Evolutionary conservation across 2,888 invertebrate species (phyloP).

Genomic region (Drosophila algonquin): DNA sequence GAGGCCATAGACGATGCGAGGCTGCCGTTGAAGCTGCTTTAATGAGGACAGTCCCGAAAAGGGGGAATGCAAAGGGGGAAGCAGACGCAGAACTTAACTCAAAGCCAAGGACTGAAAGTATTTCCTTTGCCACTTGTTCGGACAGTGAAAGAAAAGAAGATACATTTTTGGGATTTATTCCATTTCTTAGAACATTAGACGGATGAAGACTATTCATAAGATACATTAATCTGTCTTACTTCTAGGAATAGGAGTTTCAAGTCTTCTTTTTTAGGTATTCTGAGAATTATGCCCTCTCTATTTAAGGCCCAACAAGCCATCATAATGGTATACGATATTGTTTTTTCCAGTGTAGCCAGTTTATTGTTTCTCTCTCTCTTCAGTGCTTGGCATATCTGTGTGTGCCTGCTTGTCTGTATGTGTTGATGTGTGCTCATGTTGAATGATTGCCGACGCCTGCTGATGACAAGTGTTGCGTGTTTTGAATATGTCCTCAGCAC

Average conservation of each 20-base stretch:
- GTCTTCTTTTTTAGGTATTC: no score
- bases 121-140: slow-evolving; percentile 15
- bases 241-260: no score
- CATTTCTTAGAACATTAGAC: no score
- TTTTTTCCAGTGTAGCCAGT: slow-evolving; percentile 32
- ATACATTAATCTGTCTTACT: no score
- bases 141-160: background rate
- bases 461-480: slow-evolving; percentile 79
- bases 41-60: slow-evolving; percentile 31
- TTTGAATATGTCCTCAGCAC: slow-evolving; percentile 70
- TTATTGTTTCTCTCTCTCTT: slow-evolving; percentile 48
- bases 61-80: background rate
- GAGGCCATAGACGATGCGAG: slow-evolving; percentile 29
- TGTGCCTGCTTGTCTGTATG: slow-evolving; percentile 7
- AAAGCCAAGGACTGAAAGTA: slow-evolving; percentile 37
- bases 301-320: no score
- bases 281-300: no score
- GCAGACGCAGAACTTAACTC: slow-evolving; percentile 16
- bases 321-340: background rate
- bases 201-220: no score
- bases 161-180: no score
- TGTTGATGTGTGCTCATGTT: slow-evolving; percentile 34
- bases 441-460: slow-evolving; percentile 73
- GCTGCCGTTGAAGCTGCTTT: slow-evolving; percentile 33
- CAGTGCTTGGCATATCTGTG: slow-evolving; percentile 1